A percentile compares a stretch with the other conserved stretches of the same genome.
These are phyloP conservation scores for Napeogenes sylphis DNA, from an alignment of 2,888 invertebrate species.

Conservation along the genomic window DNA sequence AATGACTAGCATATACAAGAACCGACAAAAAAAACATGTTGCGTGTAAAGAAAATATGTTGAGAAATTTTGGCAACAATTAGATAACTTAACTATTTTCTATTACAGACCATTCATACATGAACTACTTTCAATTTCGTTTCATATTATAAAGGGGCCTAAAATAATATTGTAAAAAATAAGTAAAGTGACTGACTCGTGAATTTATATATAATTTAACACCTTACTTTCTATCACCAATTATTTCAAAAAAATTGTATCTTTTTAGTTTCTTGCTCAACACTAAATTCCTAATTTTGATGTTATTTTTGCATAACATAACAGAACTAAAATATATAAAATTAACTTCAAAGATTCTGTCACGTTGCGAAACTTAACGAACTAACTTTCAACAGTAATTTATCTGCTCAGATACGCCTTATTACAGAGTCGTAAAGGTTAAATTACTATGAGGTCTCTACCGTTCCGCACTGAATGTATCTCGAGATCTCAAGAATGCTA, in stretches of 20 bases:
- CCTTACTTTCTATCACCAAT: too few species aligned
- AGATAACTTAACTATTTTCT: not conserved
- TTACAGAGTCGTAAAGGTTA: slow-evolving; percentile 18
- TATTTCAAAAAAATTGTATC: not conserved
- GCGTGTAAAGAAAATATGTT: slow-evolving; percentile 1
- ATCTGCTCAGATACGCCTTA: slow-evolving; percentile 7
- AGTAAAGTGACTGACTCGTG: too few species aligned
- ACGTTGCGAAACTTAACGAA: slow-evolving; percentile 14
- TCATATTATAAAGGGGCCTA: not conserved
- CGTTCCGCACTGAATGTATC: slow-evolving; percentile 24
- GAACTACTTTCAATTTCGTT: slow-evolving; percentile 1
- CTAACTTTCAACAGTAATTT: slow-evolving; percentile 14
- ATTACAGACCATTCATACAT: not conserved
- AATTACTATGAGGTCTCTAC: not conserved
- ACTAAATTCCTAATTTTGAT: not conserved
- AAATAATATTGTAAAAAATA: too few species aligned
- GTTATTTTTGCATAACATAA: not conserved
- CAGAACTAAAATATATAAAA: slow-evolving; percentile 8
- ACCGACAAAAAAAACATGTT: not conserved
- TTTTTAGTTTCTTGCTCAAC: not conserved
- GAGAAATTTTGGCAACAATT: slow-evolving; percentile 1
- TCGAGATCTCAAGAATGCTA: slow-evolving; percentile 24
- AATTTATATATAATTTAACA: too few species aligned
- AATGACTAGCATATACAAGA: not conserved
- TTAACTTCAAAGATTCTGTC: slow-evolving; percentile 27